A percentile compares a stretch with the other conserved stretches of the same genome.
Conservation (phyloP, 2,113 vertebrate species). For the Mesoclemmys tuberculata region DNA sequence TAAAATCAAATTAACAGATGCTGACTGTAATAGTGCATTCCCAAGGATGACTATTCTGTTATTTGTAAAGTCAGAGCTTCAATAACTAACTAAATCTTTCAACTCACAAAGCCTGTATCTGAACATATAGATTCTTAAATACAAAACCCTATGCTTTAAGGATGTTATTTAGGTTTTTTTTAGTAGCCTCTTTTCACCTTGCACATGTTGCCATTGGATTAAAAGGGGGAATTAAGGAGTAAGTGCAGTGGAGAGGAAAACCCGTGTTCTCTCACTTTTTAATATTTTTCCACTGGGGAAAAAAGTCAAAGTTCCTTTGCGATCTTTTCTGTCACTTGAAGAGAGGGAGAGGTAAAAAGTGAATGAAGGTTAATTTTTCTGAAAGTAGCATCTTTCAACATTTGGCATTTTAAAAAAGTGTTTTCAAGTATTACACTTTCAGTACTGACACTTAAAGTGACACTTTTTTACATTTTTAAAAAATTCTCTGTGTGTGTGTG, state of each 20-base stretch:
- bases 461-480: too few relatives aligned
- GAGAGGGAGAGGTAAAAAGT: background rate
- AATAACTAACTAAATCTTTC: background rate
- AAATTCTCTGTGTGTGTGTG: too few relatives aligned
- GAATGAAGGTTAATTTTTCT: background rate
- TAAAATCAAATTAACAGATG: background rate
- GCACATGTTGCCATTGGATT: background rate
- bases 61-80: background rate
- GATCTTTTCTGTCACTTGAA: background rate
- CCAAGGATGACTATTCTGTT: background rate
- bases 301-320: background rate
- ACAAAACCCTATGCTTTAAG: background rate
- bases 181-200: background rate
- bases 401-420: background rate
- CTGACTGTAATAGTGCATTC: background rate
- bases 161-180: background rate
- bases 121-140: background rate
- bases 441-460: background rate
- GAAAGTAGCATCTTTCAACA: background rate
- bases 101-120: background rate
- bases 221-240: background rate
- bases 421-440: background rate
- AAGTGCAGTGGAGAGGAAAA: background rate
- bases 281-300: background rate
- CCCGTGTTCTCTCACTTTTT: background rate